Base-by-base conservation (phyloP, 37 sponge, comb jelly and placozoan species). In the Corticium candelabrum region DNA sequence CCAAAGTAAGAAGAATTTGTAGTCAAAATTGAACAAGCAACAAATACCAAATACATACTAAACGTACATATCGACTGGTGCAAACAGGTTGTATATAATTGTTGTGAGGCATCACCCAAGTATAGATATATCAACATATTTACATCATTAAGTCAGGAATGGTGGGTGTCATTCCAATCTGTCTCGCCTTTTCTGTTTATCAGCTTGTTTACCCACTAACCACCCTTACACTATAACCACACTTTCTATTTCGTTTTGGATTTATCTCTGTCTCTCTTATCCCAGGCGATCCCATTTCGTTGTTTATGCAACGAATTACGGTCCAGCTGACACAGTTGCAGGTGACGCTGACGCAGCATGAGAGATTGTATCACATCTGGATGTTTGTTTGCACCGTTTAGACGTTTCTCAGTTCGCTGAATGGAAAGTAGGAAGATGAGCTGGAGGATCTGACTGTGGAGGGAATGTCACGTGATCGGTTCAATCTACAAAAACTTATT, bases 401-500 rank as follows among this genome's bases (percentile, higher is more conserved):
- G 56, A 5, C 5, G 5, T 43, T 5, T 5, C 56, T 43, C 11
- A 43, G 11, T 21, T 43, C 56, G 11, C 56, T 43, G 56, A 5
- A 43, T 43, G 56, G 56, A 21, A 43, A 43, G 56, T 11, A 43
- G 11, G 56, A 5, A 43, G 11, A 5, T 43, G 56, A 5, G 11
- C 56, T 21, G 56, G 11, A 11, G 56, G 11, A 43, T 43, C 62
- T 50, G 11, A 4, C 7, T 5, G 21, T 7, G 31, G 41, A 80
- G 34, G 77, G 74, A 27, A 41, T 86, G 21, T 41, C 82, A 1
- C 62, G 93, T 29, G 93, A 92, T 29, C 74, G 82, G 39, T 92
- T 92, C 75, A 84, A 86, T 77, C 69, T 71, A 1, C 79, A 87
- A 39, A 88, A 88, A 74, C n/a, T 92, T 40, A 79, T 92, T 32